Evolutionary conservation across 1,140 invertebrate genomes (phyloP).

Genomic region (Patella vulgata): DNA sequence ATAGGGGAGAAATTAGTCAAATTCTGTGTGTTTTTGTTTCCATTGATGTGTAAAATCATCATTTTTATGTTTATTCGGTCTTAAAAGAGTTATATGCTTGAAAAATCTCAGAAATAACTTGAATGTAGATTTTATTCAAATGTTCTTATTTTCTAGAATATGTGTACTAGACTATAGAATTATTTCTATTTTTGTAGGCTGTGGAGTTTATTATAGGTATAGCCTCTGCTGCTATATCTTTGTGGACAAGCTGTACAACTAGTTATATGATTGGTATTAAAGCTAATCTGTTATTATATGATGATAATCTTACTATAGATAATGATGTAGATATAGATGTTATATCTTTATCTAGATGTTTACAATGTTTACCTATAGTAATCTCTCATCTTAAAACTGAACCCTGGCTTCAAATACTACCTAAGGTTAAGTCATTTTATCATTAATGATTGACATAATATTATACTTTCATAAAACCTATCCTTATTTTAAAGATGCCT

Average conservation of each 20-base stretch:
- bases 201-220: conserved; percentile 27
- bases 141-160: no score
- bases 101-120: no score
- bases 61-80: no score
- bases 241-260: conserved; percentile 21
- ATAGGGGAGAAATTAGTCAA: no score
- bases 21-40: no score
- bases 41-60: no score
- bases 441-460: no score
- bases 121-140: no score
- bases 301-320: background rate
- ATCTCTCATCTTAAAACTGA: conserved; percentile 21
- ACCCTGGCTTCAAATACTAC: conserved; percentile 40
- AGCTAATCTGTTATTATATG: conserved; percentile 16
- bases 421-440: conserved; percentile 25
- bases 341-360: conserved; percentile 1
- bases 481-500: background rate
- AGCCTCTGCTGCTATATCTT: conserved; percentile 22
- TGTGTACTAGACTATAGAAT: background rate
- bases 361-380: conserved; percentile 22
- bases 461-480: background rate
- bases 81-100: no score
- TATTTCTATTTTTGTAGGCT: conserved; percentile 17
- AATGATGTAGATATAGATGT: background rate
- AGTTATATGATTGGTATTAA: conserved; percentile 22